A percentile compares a stretch with the other conserved stretches of the same genome.
Evolutionary conservation across 2,888 invertebrate genomes (phyloP).

Genomic region (Hyppa rectilinea): DNA sequence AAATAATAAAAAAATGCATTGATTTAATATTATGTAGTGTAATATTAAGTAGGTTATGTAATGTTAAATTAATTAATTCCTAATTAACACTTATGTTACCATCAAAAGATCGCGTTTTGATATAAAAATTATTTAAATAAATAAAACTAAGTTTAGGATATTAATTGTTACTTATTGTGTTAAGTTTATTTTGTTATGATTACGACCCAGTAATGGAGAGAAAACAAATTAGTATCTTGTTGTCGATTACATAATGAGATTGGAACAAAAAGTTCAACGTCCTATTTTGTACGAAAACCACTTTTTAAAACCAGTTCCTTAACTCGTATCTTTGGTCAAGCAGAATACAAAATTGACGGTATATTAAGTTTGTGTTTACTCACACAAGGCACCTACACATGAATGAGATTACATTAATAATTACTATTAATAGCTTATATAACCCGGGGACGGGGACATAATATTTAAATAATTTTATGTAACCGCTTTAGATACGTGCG

Average conservation of each 20-base stretch:
- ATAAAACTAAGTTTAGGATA: slow-evolving; percentile 38
- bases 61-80: slow-evolving; percentile 33
- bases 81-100: slow-evolving; percentile 17
- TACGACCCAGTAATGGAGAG: slow-evolving; percentile 74
- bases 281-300: slow-evolving; percentile 86
- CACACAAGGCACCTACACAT: slow-evolving; percentile 59
- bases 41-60: slow-evolving; percentile 12
- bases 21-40: neutral
- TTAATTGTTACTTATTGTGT: slow-evolving; percentile 39
- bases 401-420: slow-evolving; percentile 64
- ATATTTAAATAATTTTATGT: slow-evolving; percentile 54
- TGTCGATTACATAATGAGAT: slow-evolving; percentile 80
- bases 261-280: slow-evolving; percentile 86
- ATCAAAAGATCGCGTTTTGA: slow-evolving; percentile 8
- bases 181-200: slow-evolving; percentile 59
- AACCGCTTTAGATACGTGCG: slow-evolving; percentile 31
- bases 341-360: slow-evolving; percentile 72
- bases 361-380: slow-evolving; percentile 69
- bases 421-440: slow-evolving; percentile 62
- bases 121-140: slow-evolving; percentile 23
- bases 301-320: slow-evolving; percentile 86
- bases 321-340: slow-evolving; percentile 77
- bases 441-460: slow-evolving; percentile 45
- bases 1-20: slow-evolving; percentile 21
- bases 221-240: slow-evolving; percentile 81